A percentile compares a stretch with the other conserved stretches of the same genome.
These are phyloP conservation scores for Cheilosia variabilis DNA, from an alignment of 2,888 invertebrate species.

Conservation along the genomic window DNA sequence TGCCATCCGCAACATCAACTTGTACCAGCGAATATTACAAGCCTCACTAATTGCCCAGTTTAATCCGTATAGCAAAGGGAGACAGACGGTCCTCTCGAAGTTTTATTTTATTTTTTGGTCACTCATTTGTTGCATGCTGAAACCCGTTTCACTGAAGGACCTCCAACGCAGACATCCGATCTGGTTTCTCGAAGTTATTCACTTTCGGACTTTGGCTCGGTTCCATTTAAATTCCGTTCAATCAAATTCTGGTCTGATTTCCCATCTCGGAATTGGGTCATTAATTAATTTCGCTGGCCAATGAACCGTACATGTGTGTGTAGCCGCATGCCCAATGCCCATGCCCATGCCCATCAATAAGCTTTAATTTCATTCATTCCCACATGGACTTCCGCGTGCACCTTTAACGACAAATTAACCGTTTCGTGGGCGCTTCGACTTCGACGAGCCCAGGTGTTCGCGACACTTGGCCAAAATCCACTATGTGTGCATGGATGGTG, in stretches of 20 bases:
- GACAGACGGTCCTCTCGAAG: slow-evolving; percentile 6
- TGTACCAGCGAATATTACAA: slow-evolving; percentile 70
- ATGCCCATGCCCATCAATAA: slow-evolving; percentile 41
- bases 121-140: slow-evolving; percentile 52
- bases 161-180: slow-evolving; percentile 52
- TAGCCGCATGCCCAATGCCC: neutral
- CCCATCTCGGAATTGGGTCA: slow-evolving; percentile 60
- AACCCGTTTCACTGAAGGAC: slow-evolving; percentile 62
- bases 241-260: slow-evolving; percentile 57
- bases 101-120: slow-evolving; percentile 44
- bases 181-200: slow-evolving; percentile 34
- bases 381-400: slow-evolving; percentile 66
- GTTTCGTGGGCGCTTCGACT: slow-evolving; percentile 43
- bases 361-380: slow-evolving; percentile 55
- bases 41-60: slow-evolving; percentile 70
- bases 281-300: slow-evolving; percentile 51
- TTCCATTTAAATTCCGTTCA: slow-evolving; percentile 58
- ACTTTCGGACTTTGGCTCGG: slow-evolving; percentile 47
- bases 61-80: slow-evolving; percentile 47
- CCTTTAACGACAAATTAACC: slow-evolving; percentile 44
- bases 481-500: slow-evolving; percentile 48
- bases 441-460: slow-evolving; percentile 68
- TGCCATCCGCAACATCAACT: slow-evolving; percentile 61
- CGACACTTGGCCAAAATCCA: slow-evolving; percentile 57
- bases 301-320: slow-evolving; percentile 27